Percentiles rank a stretch among this genome's conserved stretches.
phyloP scores from a whole-genome alignment of 35 echinoderm and acorn worm genomes.

The Strongylocentrotus purpuratus region DNA sequence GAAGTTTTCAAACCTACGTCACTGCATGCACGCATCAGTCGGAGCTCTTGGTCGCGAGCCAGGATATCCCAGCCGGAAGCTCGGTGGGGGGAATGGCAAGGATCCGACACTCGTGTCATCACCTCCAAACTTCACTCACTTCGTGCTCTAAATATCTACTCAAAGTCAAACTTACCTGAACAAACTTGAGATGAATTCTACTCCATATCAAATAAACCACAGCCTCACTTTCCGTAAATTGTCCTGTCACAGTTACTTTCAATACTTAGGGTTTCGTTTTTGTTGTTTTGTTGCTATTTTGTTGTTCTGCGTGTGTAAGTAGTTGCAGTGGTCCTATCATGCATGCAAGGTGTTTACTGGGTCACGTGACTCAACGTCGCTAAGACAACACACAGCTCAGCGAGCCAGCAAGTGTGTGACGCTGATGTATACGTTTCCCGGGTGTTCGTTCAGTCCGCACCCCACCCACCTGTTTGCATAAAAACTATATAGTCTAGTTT shows the following conservation, averaged over 20 bases:
- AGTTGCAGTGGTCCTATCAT: too few relatives aligned
- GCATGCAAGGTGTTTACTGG: neutral
- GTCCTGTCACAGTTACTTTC: neutral
- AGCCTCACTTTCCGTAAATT: neutral
- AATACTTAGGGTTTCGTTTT: neutral
- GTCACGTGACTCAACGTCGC: neutral
- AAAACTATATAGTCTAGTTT: too few relatives aligned
- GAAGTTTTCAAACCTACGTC: too few relatives aligned
- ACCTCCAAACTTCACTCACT: neutral
- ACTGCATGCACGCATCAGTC: too few relatives aligned
- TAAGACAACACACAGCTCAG: neutral
- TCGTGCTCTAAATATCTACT: neutral
- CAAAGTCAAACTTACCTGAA: neutral
- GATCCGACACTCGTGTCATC: neutral
- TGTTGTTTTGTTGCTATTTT: neutral
- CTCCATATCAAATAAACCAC: neutral
- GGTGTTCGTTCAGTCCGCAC: too few relatives aligned
- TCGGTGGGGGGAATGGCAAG: neutral
- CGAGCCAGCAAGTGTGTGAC: neutral
- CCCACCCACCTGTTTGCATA: too few relatives aligned
- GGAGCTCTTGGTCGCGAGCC: neutral
- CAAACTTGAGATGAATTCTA: neutral
- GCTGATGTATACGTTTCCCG: too few relatives aligned
- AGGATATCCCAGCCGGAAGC: slow-evolving; percentile 14
- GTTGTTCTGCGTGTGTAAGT: neutral